Evolutionary conservation across 1,140 invertebrate genomes (phyloP).

Genomic region (Chrysomallon squamiferum): DNA sequence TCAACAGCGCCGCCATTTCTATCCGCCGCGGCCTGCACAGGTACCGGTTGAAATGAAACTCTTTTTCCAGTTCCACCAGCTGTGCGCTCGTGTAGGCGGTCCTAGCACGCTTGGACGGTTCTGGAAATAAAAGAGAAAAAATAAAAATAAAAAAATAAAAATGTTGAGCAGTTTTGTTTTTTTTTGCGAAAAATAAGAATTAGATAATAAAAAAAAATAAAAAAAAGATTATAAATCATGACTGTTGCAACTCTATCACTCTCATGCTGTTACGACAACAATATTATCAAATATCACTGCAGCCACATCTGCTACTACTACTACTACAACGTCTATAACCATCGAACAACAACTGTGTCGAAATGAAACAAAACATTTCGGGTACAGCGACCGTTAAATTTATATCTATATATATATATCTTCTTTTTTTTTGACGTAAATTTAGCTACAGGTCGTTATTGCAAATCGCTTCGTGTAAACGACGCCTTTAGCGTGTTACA

Average conservation of each 20-base stretch:
- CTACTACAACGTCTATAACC: no score
- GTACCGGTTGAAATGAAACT: conserved; percentile 81
- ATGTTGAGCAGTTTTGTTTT: not conserved
- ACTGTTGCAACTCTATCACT: not conserved
- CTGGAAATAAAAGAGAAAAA: conserved; percentile 7
- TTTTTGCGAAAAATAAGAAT: not conserved
- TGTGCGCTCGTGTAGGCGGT: conserved; percentile 99
- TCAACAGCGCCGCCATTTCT: conserved; percentile 77
- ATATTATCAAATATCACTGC: no score
- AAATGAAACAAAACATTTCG: no score
- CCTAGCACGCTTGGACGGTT: conserved; percentile 62
- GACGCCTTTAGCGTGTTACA: no score
- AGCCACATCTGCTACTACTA: no score
- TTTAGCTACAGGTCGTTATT: no score
- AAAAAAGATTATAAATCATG: not conserved
- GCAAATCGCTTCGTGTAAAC: no score
- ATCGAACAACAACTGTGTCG: no score
- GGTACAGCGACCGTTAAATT: no score
- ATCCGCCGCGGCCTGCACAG: conserved; percentile 81
- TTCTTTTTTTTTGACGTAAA: no score
- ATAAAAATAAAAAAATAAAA: not conserved
- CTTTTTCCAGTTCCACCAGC: conserved; percentile 96
- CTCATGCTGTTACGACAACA: not conserved
- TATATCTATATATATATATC: no score
- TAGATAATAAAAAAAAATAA: not conserved